Evolutionary conservation across 2,888 invertebrate species (phyloP).

Genomic region (Harpalus rufipes): DNA sequence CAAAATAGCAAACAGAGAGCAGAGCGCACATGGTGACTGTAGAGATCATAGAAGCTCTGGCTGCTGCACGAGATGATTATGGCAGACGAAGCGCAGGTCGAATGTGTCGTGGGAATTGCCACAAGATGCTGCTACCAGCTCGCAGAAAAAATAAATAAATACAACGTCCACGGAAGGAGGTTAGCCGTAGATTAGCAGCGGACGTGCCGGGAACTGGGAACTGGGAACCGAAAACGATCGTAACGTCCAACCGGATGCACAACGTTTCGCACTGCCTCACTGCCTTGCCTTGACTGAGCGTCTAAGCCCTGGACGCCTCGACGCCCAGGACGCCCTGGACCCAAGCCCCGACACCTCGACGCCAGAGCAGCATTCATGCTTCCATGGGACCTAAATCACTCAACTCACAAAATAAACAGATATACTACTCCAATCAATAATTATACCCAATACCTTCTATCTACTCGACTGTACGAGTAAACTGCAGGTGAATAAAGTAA

Average conservation of each 20-base stretch:
- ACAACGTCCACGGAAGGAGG: constrained; percentile 63
- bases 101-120: constrained; percentile 61
- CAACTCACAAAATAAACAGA: neutral
- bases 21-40: neutral
- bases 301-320: constrained; percentile 20
- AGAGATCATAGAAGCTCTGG: neutral
- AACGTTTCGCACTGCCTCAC: constrained; percentile 22
- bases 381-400: constrained; percentile 29
- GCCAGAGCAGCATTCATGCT: constrained; percentile 24
- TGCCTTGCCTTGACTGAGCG: constrained; percentile 5
- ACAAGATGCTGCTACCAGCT: constrained; percentile 53
- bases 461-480: neutral
- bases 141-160: constrained; percentile 63
- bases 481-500: neutral
- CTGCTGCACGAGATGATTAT: constrained; percentile 33
- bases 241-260: constrained; percentile 39
- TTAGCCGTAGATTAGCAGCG: constrained; percentile 63
- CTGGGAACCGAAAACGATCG: constrained; percentile 38
- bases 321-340: constrained; percentile 2
- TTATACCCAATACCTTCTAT: neutral
- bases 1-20: neutral
- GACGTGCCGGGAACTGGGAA: constrained; percentile 55
- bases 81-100: constrained; percentile 32
- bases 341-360: constrained; percentile 11
- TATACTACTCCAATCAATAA: constrained; percentile 10